A percentile compares a stretch with the other conserved stretches of the same genome.
Evolutionary conservation across 2,113 vertebrate genomes (phyloP).

Genomic region (Sakesphorus luctuosus): DNA sequence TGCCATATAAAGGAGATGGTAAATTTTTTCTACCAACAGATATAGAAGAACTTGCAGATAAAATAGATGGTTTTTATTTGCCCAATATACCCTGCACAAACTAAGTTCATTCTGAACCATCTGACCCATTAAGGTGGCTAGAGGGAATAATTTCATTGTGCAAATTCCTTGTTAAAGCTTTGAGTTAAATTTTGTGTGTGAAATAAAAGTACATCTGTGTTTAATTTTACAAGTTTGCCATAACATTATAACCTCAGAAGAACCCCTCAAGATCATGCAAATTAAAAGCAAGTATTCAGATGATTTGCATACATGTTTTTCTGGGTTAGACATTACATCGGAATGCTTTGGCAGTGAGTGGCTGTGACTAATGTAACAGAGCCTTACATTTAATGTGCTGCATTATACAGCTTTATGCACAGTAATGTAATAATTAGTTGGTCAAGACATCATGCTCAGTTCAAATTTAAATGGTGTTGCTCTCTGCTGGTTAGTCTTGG

Average conservation of each 20-base stretch:
- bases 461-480: constrained; percentile 66
- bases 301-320: constrained; percentile 67
- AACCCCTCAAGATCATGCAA: constrained; percentile 57
- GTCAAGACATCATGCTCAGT: not conserved
- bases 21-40: not conserved
- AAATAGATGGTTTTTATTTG: not conserved
- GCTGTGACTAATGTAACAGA: constrained; percentile 61
- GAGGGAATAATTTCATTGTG: constrained; percentile 21
- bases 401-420: constrained; percentile 53
- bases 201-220: constrained; percentile 61
- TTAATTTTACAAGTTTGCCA: constrained; percentile 40
- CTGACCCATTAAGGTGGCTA: constrained; percentile 28
- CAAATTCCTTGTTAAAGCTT: constrained; percentile 26
- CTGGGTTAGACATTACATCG: constrained; percentile 49
- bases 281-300: constrained; percentile 62
- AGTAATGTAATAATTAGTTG: constrained; percentile 64
- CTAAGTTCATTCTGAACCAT: not conserved
- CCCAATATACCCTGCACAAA: not conserved
- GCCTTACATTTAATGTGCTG: constrained; percentile 51
- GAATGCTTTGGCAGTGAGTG: constrained; percentile 59
- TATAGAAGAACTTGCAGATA: not conserved
- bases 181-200: constrained; percentile 35
- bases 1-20: not conserved
- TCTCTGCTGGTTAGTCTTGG: constrained; percentile 58
- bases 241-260: constrained; percentile 59